Percentiles rank a stretch among this genome's conserved stretches.
phyloP scores from a whole-genome alignment of 2,797 vertebrate species.

The Sebastes cheni region DNA sequence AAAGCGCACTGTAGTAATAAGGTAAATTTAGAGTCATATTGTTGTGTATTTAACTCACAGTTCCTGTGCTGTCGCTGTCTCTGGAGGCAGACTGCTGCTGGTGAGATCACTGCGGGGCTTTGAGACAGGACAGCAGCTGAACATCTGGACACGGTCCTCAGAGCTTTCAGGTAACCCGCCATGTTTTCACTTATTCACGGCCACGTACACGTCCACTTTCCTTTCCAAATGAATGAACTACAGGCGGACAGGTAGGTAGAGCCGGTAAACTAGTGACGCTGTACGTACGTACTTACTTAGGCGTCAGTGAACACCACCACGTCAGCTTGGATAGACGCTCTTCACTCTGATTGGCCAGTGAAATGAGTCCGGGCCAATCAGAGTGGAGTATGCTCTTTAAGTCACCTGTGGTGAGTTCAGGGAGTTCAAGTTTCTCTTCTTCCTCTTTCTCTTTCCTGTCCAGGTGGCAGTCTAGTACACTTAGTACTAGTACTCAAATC shows the following conservation, averaged over 20 bases:
- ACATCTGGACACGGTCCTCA: slow-evolving; percentile 62
- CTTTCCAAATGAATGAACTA: slow-evolving; percentile 33
- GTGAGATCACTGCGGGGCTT: slow-evolving; percentile 69
- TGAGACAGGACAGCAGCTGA: slow-evolving; percentile 49
- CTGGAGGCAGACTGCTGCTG: slow-evolving; percentile 63
- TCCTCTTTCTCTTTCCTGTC: too few species aligned
- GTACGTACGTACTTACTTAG: too few species aligned
- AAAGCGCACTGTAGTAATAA: background rate
- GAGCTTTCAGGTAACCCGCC: slow-evolving; percentile 83
- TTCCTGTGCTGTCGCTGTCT: slow-evolving; percentile 75
- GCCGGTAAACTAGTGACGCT: background rate
- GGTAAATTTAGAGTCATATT: background rate
- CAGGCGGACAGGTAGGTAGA: background rate
- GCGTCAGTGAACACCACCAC: slow-evolving; percentile 4
- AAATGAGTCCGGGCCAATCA: slow-evolving; percentile 12
- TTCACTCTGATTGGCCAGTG: slow-evolving; percentile 25
- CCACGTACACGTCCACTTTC: rapidly evolving
- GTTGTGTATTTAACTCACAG: slow-evolving; percentile 81
- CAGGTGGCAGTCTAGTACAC: too few species aligned
- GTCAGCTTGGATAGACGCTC: slow-evolving; percentile 23
- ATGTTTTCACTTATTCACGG: slow-evolving; percentile 54
- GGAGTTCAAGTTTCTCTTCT: background rate
- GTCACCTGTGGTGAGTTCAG: background rate
- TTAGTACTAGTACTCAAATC: background rate
- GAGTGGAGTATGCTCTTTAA: background rate